phyloP scores from a whole-genome alignment of 1,140 invertebrate genomes.

The Drosophila trapezifrons region DNA sequence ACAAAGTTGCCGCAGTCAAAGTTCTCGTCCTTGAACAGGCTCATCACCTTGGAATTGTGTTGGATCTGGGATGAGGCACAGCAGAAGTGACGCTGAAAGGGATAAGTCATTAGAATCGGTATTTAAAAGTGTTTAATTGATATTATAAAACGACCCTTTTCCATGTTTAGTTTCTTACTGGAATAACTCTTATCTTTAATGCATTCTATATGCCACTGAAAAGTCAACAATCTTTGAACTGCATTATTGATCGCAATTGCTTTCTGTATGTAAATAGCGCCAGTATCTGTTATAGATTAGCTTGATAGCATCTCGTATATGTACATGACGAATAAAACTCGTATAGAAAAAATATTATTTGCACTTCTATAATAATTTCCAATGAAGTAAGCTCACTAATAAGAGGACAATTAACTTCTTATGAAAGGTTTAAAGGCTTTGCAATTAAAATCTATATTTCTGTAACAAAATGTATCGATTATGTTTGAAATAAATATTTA shows the following conservation, averaged over 20 bases:
- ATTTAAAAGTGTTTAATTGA: no score
- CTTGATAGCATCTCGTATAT: no score
- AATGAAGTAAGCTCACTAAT: no score
- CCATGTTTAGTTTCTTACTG: background rate
- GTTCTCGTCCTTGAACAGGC: slow-evolving; percentile 38
- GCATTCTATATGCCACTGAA: background rate
- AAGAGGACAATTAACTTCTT: no score
- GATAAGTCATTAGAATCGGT: no score
- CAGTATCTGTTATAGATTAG: background rate
- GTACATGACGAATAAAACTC: background rate
- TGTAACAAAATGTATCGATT: no score
- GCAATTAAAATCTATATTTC: background rate
- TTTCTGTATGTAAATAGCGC: background rate
- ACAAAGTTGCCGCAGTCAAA: slow-evolving; percentile 66
- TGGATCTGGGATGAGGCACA: slow-evolving; percentile 56
- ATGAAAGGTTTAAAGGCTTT: background rate
- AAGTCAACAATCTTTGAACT: slow-evolving; percentile 6
- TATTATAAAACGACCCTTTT: no score
- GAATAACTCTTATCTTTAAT: background rate
- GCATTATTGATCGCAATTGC: background rate
- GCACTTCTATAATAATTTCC: background rate
- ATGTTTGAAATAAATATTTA: no score
- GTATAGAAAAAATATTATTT: background rate
- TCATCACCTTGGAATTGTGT: slow-evolving; percentile 71
- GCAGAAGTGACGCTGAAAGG: slow-evolving; percentile 58